Evolutionary conservation across 2,888 invertebrate genomes (phyloP), one percentile per base, ranked within the genome.

Genomic region (Cephalotes varians): DNA sequence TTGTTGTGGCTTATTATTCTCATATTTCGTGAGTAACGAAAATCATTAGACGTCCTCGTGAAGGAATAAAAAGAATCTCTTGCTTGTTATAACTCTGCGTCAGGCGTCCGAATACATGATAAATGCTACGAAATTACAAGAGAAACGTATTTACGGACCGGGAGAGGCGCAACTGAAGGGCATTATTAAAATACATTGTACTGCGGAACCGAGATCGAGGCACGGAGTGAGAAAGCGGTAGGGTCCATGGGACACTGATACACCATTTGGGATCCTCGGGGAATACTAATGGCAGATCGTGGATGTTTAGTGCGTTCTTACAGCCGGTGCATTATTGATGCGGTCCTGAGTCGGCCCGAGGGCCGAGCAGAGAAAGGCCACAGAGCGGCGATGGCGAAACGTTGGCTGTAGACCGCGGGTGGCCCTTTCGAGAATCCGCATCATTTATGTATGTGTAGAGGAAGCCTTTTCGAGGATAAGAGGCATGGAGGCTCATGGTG

Each of bases 291-390:
- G 90, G 89, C 87, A 90, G 91, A 92, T 93, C 91, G 92, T 85
- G 91, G 89, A 92, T 92, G 92, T 92, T 93, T 92, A 92, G 91
- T 91, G 90, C 88, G 91, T 93, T 92, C 91, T 93, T 91, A 93
- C 87, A 86, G 87, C 72, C 80, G 82, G 85, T 93, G 90, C 91
- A 92, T 93, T 91, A 93, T 93, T 93, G 89, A 93, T 92, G 89
- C 77, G 87, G 86, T 74, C 84, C 85, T 85, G 87, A 92, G 87
- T 90, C 84, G 88, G 88, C 82, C 86, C 86, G 54, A 44, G 82
- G 86, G 76, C 83, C 82, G 51, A 65, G 76, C 83, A 51, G 64
- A 62, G 44, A 44, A 65, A 60, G 64, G 74, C 85, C 83, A 64
- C 56, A 51, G 64, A 73, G 60, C 51, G 79, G 58, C 74, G 58